These are phyloP conservation scores for Benitochromis conjunctus DNA, from an alignment of 2,113 vertebrate species.

Conservation along the genomic window DNA sequence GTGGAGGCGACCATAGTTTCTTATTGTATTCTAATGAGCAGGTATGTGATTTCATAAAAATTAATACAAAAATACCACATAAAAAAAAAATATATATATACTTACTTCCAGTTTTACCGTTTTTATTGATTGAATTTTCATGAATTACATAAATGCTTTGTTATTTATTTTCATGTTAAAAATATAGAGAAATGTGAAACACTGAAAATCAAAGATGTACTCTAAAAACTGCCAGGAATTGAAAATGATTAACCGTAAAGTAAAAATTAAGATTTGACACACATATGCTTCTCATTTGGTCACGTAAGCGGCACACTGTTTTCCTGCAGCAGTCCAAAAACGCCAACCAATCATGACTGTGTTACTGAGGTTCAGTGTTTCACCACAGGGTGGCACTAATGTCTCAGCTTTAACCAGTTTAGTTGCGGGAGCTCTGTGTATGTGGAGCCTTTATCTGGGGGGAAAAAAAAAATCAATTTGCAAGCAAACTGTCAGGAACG, in stretches of 20 bases:
- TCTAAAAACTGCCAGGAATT: background rate
- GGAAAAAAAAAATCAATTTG: background rate
- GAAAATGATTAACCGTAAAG: background rate
- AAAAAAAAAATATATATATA: background rate
- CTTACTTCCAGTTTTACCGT: background rate
- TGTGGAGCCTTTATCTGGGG: background rate
- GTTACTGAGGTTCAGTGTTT: background rate
- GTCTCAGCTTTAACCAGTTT: background rate
- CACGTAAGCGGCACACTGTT: too few relatives aligned
- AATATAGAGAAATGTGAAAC: background rate
- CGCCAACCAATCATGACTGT: too few relatives aligned
- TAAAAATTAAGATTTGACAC: too few relatives aligned
- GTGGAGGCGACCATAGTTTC: conserved; percentile 94
- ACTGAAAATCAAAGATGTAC: background rate
- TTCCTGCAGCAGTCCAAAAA: background rate
- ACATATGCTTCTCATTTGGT: background rate
- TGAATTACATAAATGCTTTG: background rate
- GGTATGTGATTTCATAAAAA: conserved; percentile 67
- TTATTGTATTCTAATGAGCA: conserved; percentile 84
- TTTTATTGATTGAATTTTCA: background rate
- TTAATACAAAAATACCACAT: background rate
- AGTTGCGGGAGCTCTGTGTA: background rate
- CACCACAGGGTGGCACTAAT: conserved; percentile 47
- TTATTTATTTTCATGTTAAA: background rate
- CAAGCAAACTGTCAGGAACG: background rate